Percentiles rank a stretch among this genome's conserved stretches.
Evolutionary conservation across 2,797 vertebrate species (phyloP).

Genomic region (Hapalemur alaotrensis): DNA sequence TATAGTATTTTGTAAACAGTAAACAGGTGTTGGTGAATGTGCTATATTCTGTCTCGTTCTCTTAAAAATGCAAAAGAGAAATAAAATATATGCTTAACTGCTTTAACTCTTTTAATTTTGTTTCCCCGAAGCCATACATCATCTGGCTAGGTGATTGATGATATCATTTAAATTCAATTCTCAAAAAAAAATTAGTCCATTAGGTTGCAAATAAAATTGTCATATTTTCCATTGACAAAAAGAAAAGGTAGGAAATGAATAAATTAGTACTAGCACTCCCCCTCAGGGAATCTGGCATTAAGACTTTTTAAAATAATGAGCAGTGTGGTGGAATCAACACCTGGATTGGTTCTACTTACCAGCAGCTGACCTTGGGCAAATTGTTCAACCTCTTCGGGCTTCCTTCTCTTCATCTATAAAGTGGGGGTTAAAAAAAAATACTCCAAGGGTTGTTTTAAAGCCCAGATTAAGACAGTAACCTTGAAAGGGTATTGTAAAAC

Average conservation of each 20-base stretch:
- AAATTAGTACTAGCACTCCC: slow-evolving; percentile 6
- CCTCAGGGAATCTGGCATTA: not conserved
- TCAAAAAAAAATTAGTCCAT: slow-evolving; percentile 51
- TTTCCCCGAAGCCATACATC: slow-evolving; percentile 60
- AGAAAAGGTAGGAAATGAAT: slow-evolving; percentile 48
- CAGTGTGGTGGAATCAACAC: not conserved
- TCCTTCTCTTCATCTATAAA: slow-evolving; percentile 43
- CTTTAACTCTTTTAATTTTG: slow-evolving; percentile 65
- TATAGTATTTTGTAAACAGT: slow-evolving; percentile 38
- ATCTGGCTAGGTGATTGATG: slow-evolving; percentile 68
- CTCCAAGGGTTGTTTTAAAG: not conserved
- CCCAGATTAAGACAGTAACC: not conserved
- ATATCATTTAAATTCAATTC: slow-evolving; percentile 69
- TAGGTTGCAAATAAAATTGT: slow-evolving; percentile 65
- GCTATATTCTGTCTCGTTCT: slow-evolving; percentile 16
- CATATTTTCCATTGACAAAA: slow-evolving; percentile 65
- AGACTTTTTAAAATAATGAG: slow-evolving; percentile 18
- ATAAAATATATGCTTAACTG: slow-evolving; percentile 66
- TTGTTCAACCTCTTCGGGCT: not conserved
- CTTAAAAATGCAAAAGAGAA: slow-evolving; percentile 56
- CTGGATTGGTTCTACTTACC: not conserved
- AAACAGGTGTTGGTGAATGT: slow-evolving; percentile 57
- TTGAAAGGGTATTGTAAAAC: not conserved
- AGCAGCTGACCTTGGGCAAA: not conserved
- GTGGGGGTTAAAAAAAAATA: not conserved